Percentiles rank a stretch among this genome's conserved stretches.
phyloP scores from a whole-genome alignment of 2,888 invertebrate genomes.

The Mimachlamys varia region DNA sequence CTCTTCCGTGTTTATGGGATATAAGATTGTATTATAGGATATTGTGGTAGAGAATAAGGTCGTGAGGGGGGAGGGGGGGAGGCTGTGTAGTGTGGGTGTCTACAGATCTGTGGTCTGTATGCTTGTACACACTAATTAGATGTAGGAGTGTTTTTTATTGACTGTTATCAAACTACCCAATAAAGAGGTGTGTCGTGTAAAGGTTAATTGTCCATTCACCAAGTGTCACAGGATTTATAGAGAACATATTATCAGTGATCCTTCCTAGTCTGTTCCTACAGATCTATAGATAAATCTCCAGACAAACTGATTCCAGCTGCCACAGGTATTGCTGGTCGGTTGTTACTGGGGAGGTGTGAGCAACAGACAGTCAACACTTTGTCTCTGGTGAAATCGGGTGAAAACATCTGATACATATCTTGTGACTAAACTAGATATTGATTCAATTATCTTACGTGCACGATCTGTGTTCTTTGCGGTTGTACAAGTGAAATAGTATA shows the following conservation, averaged over 20 bases:
- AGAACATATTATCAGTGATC: not conserved
- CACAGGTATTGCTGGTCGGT: not conserved
- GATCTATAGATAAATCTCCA: not conserved
- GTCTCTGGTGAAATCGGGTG: not conserved
- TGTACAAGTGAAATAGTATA: not conserved
- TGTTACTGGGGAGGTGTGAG: not conserved
- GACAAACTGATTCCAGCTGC: not conserved
- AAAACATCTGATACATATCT: not conserved
- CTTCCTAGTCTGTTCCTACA: not conserved
- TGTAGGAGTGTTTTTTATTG: slow-evolving; percentile 26
- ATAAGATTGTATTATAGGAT: not conserved
- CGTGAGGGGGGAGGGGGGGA: not conserved
- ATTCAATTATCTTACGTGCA: not conserved
- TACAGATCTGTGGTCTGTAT: not conserved
- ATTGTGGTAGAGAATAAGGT: not conserved
- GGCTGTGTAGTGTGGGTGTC: not conserved
- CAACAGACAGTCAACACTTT: not conserved
- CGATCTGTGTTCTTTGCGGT: not conserved
- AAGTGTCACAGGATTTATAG: not conserved
- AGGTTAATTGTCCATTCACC: not conserved
- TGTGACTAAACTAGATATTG: not conserved
- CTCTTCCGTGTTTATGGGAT: not conserved
- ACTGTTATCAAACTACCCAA: not conserved
- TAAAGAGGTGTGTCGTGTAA: not conserved
- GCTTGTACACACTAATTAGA: not conserved